These are phyloP conservation scores for Sebastes itinus DNA, from an alignment of 2,797 vertebrate species.

Conservation along the genomic window DNA sequence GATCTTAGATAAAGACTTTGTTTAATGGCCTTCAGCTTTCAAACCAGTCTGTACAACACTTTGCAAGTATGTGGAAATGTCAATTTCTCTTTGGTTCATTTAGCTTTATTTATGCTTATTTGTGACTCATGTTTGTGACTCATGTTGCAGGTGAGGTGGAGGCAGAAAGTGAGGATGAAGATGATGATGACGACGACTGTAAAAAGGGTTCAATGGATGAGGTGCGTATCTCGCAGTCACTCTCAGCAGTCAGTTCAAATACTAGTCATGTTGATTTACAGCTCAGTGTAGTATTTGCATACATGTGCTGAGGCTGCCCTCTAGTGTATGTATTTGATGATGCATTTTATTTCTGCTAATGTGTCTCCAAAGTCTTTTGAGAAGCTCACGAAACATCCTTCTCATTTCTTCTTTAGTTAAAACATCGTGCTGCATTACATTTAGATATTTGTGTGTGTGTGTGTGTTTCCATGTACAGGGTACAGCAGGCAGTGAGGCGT, in stretches of 20 bases:
- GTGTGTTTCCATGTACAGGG: constrained; percentile 78
- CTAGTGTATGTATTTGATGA: constrained; percentile 11
- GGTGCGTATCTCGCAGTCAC: constrained; percentile 74
- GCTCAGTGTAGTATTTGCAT: neutral
- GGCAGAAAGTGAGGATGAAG: constrained; percentile 94
- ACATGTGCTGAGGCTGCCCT: neutral
- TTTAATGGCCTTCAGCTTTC: neutral
- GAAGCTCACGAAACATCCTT: neutral
- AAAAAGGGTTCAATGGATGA: constrained; percentile 98
- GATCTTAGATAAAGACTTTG: neutral
- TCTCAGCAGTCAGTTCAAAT: neutral
- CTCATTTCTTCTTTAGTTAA: neutral
- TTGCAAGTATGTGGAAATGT: neutral
- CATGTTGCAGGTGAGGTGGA: constrained; percentile 89
- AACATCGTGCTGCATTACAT: neutral
- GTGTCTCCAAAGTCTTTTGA: neutral
- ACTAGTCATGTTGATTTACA: neutral
- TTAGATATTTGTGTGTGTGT: neutral
- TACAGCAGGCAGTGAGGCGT: constrained; percentile 94
- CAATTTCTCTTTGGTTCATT: neutral
- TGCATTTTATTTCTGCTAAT: neutral
- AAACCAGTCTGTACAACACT: neutral
- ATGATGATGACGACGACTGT: constrained; percentile 94
- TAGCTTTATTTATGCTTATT: neutral
- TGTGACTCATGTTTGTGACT: constrained; percentile 20